Percentiles rank a stretch among this genome's conserved stretches.
phyloP scores from a whole-genome alignment of 2,888 invertebrate genomes.

The Sinhomidia bicolor region DNA sequence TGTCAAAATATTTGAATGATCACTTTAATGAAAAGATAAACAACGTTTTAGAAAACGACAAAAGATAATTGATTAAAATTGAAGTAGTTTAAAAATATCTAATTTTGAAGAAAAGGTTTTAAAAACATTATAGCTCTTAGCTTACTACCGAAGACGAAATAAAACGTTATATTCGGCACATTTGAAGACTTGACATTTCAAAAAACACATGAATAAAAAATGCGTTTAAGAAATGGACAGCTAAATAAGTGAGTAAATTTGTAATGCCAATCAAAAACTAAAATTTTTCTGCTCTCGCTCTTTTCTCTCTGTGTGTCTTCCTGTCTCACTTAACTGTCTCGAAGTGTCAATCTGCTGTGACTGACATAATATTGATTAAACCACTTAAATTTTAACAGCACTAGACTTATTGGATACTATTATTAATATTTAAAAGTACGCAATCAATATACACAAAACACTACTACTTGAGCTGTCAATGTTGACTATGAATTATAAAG shows the following conservation, averaged over 20 bases:
- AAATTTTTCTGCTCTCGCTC: background rate
- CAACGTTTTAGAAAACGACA: background rate
- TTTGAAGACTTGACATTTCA: conserved; percentile 16
- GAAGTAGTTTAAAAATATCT: background rate
- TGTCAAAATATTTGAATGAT: background rate
- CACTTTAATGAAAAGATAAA: background rate
- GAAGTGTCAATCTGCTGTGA: background rate
- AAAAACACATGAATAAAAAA: background rate
- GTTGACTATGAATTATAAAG: conserved; percentile 35
- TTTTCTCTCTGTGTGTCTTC: background rate
- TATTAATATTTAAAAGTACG: background rate
- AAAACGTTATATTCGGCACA: conserved; percentile 47
- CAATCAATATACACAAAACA: conserved; percentile 12
- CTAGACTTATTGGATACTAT: background rate
- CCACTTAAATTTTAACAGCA: background rate
- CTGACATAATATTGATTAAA: background rate
- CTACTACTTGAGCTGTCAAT: conserved; percentile 55
- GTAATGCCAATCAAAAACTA: background rate
- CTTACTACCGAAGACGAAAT: background rate
- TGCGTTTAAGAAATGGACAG: background rate
- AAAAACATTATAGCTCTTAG: background rate
- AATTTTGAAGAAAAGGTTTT: background rate
- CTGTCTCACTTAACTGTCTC: background rate
- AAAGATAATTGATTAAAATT: background rate
- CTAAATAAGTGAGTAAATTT: background rate